Percentiles rank a stretch among this genome's conserved stretches.
Evolutionary conservation across 2,888 invertebrate species (phyloP).

Genomic region (Cosmopolites sordidus): DNA sequence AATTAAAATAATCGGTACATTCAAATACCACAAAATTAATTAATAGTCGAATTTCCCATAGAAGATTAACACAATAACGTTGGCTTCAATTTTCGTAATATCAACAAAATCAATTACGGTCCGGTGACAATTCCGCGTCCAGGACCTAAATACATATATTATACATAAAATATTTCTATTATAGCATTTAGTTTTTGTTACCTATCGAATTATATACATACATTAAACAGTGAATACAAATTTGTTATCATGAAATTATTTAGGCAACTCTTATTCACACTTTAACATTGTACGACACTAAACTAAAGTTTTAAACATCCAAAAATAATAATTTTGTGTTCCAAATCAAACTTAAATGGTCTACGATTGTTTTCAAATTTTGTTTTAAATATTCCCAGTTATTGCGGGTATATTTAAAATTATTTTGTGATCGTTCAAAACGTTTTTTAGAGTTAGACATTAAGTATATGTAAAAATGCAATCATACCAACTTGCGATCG

Average conservation of each 20-base stretch:
- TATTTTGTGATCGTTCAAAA: too few relatives aligned
- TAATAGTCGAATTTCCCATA: slow-evolving; percentile 4
- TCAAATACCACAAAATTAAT: slow-evolving; percentile 2
- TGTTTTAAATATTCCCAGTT: too few relatives aligned
- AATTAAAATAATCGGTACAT: slow-evolving; percentile 8
- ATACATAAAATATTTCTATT: slow-evolving; percentile 7
- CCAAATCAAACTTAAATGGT: too few relatives aligned
- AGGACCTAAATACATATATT: slow-evolving; percentile 1
- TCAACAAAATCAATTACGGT: slow-evolving; percentile 4
- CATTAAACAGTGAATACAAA: too few relatives aligned
- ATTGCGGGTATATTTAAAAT: too few relatives aligned
- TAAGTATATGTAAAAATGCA: slow-evolving; percentile 13
- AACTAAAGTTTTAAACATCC: too few relatives aligned
- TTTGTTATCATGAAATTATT: too few relatives aligned
- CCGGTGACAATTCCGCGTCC: not conserved
- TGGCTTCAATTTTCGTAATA: slow-evolving; percentile 1
- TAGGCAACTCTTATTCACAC: too few relatives aligned
- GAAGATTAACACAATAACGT: slow-evolving; percentile 4
- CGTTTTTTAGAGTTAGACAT: not conserved
- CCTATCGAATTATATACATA: slow-evolving; percentile 5
- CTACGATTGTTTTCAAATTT: too few relatives aligned
- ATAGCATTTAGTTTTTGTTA: slow-evolving; percentile 9
- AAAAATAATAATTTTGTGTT: too few relatives aligned
- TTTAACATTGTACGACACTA: too few relatives aligned
- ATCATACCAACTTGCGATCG: slow-evolving; percentile 21